Evolutionary conservation across 2,888 invertebrate species (phyloP).

Genomic region (Caenorhabditis sp.): DNA sequence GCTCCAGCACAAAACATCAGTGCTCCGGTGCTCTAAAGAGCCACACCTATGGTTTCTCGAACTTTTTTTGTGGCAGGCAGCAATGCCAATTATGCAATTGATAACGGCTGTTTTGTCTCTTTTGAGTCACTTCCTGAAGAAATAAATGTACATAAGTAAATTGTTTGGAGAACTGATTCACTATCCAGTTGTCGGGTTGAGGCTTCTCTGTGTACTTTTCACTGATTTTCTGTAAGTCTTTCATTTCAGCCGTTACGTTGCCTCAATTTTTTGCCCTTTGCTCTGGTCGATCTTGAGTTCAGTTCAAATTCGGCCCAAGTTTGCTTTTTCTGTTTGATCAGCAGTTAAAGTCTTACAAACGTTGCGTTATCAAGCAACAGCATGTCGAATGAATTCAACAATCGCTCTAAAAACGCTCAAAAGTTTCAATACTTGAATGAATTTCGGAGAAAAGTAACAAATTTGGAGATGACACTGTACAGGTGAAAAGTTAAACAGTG

Average conservation of each 20-base stretch:
- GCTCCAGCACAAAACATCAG: no score
- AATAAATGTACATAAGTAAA: conserved; percentile 4
- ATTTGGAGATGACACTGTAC: conserved; percentile 41
- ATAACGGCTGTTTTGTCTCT: conserved; percentile 24
- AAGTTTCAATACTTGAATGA: not conserved
- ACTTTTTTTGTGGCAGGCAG: not conserved
- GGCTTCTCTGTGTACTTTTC: not conserved
- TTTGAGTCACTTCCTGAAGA: conserved; percentile 28
- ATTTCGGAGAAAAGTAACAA: conserved; percentile 23
- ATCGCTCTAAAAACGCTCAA: conserved; percentile 1
- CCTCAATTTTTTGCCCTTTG: conserved; percentile 7
- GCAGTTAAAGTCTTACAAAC: conserved; percentile 45
- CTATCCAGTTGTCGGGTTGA: not conserved
- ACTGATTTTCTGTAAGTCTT: no score
- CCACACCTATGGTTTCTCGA: conserved; percentile 37
- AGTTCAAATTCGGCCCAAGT: conserved; percentile 21
- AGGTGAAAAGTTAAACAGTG: conserved; percentile 54
- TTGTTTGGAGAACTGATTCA: conserved; percentile 39
- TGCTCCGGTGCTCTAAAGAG: no score
- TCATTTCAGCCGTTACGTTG: not conserved
- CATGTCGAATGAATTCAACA: conserved; percentile 6
- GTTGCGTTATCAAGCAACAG: conserved; percentile 17
- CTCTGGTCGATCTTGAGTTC: conserved; percentile 18
- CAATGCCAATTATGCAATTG: conserved; percentile 31
- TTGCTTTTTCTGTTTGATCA: conserved; percentile 48